Evolutionary conservation across 2,113 vertebrate species (phyloP).

Genomic region (Peromyscus maniculatus): DNA sequence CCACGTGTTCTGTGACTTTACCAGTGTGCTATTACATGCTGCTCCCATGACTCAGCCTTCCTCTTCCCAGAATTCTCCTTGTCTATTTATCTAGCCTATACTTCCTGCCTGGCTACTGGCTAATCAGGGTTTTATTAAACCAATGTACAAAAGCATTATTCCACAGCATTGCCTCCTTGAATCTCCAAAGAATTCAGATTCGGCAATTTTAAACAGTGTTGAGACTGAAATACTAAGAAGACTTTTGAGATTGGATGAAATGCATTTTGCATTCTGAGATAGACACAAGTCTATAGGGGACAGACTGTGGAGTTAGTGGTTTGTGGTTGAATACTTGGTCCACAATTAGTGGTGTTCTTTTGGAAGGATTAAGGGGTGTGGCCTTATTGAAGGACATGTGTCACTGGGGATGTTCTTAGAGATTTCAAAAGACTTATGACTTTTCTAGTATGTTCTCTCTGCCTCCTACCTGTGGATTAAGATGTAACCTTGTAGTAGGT

Average conservation of each 20-base stretch:
- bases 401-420: neutral
- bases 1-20: too few species aligned
- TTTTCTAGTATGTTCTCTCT: neutral
- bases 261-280: neutral
- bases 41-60: too few species aligned
- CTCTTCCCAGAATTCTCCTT: too few species aligned
- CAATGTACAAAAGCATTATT: too few species aligned
- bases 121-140: too few species aligned
- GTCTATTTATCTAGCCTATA: too few species aligned
- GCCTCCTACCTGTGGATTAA: neutral
- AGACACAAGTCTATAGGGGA: neutral
- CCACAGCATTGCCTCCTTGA: neutral
- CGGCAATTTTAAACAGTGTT: neutral
- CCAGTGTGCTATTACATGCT: too few species aligned
- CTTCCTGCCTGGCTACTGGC: too few species aligned
- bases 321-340: neutral
- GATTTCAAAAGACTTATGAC: neutral
- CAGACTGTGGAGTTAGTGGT: neutral
- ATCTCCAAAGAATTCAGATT: neutral
- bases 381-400: neutral
- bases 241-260: neutral
- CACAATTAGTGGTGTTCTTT: neutral
- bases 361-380: neutral
- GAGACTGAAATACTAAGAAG: neutral
- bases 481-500: neutral